These are phyloP conservation scores for Daubentonia madagascariensis DNA, from an alignment of 2,113 vertebrate genomes.

Conservation along the genomic window DNA sequence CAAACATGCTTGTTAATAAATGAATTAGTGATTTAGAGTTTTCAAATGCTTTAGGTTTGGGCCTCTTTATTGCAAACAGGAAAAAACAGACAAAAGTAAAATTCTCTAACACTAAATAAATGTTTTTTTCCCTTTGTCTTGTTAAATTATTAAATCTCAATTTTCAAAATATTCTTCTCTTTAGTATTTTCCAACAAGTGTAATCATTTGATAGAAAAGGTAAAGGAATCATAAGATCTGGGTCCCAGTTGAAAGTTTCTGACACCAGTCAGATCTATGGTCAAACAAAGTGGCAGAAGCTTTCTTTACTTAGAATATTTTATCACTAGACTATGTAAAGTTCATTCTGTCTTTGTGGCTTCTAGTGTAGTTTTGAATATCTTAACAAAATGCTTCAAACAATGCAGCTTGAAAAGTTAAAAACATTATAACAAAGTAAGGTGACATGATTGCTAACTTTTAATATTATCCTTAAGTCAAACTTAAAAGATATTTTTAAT, in stretches of 20 bases:
- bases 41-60: not conserved
- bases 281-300: not conserved
- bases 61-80: not conserved
- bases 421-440: not conserved
- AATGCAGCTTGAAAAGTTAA: not conserved
- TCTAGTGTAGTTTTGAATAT: not conserved
- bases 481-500: not conserved
- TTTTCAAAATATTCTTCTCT: not conserved
- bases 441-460: not conserved
- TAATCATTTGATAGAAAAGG: not conserved
- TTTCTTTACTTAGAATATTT: not conserved
- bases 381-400: not conserved
- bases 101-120: not conserved
- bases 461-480: not conserved
- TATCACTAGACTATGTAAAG: not conserved
- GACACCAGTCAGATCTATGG: not conserved
- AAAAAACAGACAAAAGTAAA: not conserved
- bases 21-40: not conserved
- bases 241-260: not conserved
- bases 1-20: not conserved
- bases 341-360: not conserved
- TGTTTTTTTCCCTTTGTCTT: not conserved
- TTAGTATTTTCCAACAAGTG: not conserved
- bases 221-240: not conserved
- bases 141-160: not conserved